A percentile compares a stretch with the other conserved stretches of the same genome.
Conservation (phyloP, 2,797 vertebrate species). For the Sternarchorhynchus goeldii region DNA sequence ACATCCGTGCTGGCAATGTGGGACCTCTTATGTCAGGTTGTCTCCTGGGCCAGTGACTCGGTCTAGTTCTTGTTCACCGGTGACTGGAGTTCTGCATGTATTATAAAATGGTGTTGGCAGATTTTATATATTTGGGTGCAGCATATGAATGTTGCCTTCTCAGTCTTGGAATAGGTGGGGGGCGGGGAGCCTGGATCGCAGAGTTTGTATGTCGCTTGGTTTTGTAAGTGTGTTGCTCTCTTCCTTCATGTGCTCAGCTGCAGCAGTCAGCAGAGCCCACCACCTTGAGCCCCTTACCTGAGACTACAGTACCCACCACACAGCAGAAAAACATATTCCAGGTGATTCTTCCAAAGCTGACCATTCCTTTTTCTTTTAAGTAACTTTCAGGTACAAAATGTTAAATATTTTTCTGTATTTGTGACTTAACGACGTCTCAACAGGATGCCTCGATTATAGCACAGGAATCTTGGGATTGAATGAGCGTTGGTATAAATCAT, state of each 20-base stretch:
- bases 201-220: background rate
- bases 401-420: no score
- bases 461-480: background rate
- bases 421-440: no score
- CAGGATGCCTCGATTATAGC: background rate
- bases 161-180: conserved; percentile 14
- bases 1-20: no score
- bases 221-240: background rate
- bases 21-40: no score
- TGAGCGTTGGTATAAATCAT: background rate
- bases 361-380: no score
- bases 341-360: conserved; percentile 68
- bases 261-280: conserved; percentile 85
- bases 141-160: background rate
- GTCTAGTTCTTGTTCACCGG: no score
- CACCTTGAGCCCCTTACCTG: conserved; percentile 75
- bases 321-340: conserved; percentile 91
- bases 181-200: background rate
- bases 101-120: no score
- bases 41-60: no score
- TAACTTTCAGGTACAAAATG: no score
- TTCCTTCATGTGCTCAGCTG: conserved; percentile 48
- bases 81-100: no score
- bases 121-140: background rate
- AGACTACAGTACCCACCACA: conserved; percentile 76